A percentile compares a stretch with the other conserved stretches of the same genome.
Evolutionary conservation across 2,888 invertebrate genomes (phyloP).

Genomic region (Limnephilus rhombicus): DNA sequence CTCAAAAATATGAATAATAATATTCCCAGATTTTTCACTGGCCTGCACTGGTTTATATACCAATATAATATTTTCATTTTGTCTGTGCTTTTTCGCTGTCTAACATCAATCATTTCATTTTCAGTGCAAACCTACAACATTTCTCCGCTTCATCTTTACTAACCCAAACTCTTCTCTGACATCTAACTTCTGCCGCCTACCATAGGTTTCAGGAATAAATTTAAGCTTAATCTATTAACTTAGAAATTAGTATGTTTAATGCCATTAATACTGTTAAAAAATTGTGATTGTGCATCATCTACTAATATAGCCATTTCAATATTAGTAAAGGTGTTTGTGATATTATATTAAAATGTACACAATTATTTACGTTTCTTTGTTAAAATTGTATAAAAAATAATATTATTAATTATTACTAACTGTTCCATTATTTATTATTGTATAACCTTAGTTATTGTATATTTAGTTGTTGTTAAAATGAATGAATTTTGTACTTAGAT

Average conservation of each 20-base stretch:
- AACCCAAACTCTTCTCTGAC: slow-evolving; percentile 28
- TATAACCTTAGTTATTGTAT: not conserved
- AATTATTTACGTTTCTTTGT: slow-evolving; percentile 20
- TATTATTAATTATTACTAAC: not conserved
- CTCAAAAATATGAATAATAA: no score
- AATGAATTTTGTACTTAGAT: not conserved
- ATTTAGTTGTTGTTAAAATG: not conserved
- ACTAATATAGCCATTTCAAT: slow-evolving; percentile 39
- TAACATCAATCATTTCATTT: not conserved
- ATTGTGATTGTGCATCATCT: slow-evolving; percentile 51
- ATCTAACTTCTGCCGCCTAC: slow-evolving; percentile 34
- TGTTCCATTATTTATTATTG: not conserved
- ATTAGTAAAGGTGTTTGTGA: slow-evolving; percentile 55
- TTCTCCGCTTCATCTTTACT: slow-evolving; percentile 15
- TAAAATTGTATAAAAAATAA: not conserved
- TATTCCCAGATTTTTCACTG: no score
- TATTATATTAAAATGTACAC: slow-evolving; percentile 27
- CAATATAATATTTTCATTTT: not conserved
- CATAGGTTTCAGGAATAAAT: not conserved
- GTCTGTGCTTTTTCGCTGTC: not conserved
- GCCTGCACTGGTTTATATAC: not conserved
- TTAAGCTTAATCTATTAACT: slow-evolving; percentile 2
- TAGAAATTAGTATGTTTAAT: not conserved
- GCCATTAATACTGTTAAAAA: slow-evolving; percentile 4
- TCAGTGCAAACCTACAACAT: not conserved